phyloP scores from a whole-genome alignment of 2,113 vertebrate species.

The Hippocampus abdominalis region DNA sequence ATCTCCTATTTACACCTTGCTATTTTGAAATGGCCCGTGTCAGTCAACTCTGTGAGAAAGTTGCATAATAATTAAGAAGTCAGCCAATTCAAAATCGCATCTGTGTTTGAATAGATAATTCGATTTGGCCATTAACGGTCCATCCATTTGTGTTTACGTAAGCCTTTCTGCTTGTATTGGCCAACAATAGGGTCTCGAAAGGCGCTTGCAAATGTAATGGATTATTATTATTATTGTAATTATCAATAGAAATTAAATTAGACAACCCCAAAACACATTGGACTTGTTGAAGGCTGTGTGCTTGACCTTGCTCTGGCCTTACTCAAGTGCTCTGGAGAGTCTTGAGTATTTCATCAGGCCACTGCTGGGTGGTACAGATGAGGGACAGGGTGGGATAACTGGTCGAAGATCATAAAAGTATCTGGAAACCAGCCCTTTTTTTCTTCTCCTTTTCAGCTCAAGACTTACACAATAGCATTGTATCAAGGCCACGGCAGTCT shows the following conservation, averaged over 20 bases:
- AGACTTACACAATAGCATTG: conserved; percentile 36
- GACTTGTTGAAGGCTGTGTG: neutral
- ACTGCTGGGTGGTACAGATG: conserved; percentile 6
- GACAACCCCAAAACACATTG: conserved; percentile 5
- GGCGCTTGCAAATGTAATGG: no score
- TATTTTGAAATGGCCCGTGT: neutral
- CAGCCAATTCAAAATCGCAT: neutral
- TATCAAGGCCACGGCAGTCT: conserved; percentile 24
- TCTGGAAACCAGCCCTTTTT: conserved; percentile 24
- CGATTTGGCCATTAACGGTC: neutral
- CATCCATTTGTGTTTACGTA: neutral
- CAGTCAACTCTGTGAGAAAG: conserved; percentile 10
- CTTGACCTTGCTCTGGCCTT: conserved; percentile 2
- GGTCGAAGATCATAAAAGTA: conserved; percentile 27
- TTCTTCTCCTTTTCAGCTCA: conserved; percentile 15
- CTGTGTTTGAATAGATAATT: conserved; percentile 10
- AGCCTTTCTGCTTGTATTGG: conserved; percentile 5
- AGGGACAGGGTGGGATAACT: conserved; percentile 27
- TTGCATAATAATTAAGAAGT: neutral
- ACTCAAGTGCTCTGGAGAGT: conserved; percentile 3
- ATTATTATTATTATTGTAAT: no score
- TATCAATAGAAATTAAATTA: neutral
- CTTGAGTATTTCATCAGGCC: conserved; percentile 5
- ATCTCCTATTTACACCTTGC: neutral
- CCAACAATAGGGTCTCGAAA: no score